Conservation (phyloP, 2,888 invertebrate genomes). For the Candidula unifasciata region DNA sequence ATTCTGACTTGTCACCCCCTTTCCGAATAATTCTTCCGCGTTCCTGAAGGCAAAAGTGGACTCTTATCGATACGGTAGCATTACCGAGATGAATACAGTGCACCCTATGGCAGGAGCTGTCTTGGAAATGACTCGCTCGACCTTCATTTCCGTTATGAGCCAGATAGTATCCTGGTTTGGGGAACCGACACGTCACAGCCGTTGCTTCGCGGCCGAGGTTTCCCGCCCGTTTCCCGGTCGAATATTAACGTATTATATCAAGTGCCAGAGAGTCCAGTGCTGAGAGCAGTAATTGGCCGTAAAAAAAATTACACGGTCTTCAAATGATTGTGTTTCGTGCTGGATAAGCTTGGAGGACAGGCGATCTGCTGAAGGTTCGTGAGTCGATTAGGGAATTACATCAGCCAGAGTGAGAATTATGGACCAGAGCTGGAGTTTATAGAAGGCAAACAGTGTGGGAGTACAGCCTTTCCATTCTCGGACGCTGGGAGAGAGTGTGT, state of each 20-base stretch:
- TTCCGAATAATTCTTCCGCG: background rate
- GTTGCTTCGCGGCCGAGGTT: constrained; percentile 27
- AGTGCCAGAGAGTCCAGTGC: constrained; percentile 35
- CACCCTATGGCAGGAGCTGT: constrained; percentile 20
- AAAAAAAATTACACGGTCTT: constrained; percentile 57
- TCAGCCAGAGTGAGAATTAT: constrained; percentile 42
- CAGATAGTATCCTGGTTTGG: constrained; percentile 41
- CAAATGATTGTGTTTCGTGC: constrained; percentile 52
- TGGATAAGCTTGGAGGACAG: constrained; percentile 49
- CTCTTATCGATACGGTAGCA: constrained; percentile 22
- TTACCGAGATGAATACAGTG: constrained; percentile 30
- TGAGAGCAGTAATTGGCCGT: constrained; percentile 54
- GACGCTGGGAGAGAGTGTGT: background rate
- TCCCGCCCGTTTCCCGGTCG: constrained; percentile 24
- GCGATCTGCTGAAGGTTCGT: constrained; percentile 32
- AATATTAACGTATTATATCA: constrained; percentile 57
- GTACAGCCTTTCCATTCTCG: background rate
- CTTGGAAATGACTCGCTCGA: constrained; percentile 30
- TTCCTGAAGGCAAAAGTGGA: background rate
- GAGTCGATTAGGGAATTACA: constrained; percentile 50
- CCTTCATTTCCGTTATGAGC: constrained; percentile 52
- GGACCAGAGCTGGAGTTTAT: constrained; percentile 37
- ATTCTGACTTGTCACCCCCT: background rate
- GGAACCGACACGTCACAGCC: constrained; percentile 40
- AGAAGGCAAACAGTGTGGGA: constrained; percentile 36